A percentile compares a stretch with the other conserved stretches of the same genome.
Evolutionary conservation across 1,140 invertebrate genomes (phyloP).

Genomic region (Akabosia matsudoensis): DNA sequence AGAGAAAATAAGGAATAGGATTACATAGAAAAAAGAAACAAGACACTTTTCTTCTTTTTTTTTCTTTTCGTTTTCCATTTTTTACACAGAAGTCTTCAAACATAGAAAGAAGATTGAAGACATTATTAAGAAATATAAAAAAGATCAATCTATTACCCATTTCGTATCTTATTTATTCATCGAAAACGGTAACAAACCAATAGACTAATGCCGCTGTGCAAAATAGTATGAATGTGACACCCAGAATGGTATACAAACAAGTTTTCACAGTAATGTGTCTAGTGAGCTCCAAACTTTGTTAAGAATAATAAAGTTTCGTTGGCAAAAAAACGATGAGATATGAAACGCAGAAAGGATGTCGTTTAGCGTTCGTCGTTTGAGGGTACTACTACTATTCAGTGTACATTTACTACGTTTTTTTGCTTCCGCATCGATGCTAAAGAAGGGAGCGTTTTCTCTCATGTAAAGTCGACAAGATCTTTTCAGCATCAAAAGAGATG

Average conservation of each 20-base stretch:
- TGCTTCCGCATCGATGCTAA: conserved; percentile 8
- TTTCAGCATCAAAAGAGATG: neutral
- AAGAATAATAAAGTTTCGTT: no score
- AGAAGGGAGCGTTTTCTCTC: neutral
- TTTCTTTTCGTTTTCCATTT: no score
- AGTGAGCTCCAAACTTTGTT: no score
- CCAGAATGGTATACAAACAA: neutral
- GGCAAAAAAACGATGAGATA: no score
- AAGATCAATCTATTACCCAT: neutral
- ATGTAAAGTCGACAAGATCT: neutral
- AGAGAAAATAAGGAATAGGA: neutral
- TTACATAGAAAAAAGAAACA: neutral
- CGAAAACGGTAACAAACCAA: neutral
- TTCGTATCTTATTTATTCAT: neutral
- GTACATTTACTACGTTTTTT: neutral
- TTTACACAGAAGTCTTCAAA: no score
- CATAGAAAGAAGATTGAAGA: neutral
- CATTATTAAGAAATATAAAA: neutral
- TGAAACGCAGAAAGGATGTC: no score
- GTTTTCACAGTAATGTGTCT: no score
- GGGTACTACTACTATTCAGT: neutral
- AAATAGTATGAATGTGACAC: no score
- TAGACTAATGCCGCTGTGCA: neutral
- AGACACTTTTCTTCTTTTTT: no score
- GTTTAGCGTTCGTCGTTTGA: neutral